These are phyloP conservation scores for Polia nebulosa DNA, from an alignment of 2,888 invertebrate genomes.

Conservation along the genomic window DNA sequence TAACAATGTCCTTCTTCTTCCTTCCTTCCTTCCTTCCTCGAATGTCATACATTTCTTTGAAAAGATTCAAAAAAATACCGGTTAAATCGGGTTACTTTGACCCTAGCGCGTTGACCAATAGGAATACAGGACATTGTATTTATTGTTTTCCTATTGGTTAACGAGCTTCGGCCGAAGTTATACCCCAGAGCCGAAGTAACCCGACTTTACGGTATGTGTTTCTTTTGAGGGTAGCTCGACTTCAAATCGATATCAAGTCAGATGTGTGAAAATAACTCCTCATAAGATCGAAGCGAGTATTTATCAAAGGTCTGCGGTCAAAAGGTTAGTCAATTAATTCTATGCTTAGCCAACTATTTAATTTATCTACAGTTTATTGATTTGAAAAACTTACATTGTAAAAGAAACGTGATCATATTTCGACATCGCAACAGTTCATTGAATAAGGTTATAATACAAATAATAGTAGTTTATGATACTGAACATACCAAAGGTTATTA, in stretches of 20 bases:
- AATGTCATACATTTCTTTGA: background rate
- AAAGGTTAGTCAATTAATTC: slow-evolving; percentile 30
- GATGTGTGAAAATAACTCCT: background rate
- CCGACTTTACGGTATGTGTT: too few species aligned
- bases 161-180: too few species aligned
- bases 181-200: too few species aligned
- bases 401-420: slow-evolving; percentile 56
- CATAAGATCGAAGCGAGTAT: background rate
- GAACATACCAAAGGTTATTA: too few species aligned
- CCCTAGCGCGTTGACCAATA: too few species aligned
- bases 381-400: slow-evolving; percentile 36
- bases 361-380: slow-evolving; percentile 19
- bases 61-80: too few species aligned
- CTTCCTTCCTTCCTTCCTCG: too few species aligned
- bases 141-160: too few species aligned
- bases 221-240: background rate
- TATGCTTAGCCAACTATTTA: slow-evolving; percentile 18
- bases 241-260: background rate
- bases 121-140: too few species aligned
- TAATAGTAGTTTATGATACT: too few species aligned
- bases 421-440: background rate
- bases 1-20: background rate
- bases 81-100: too few species aligned
- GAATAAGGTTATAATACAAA: background rate
- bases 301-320: slow-evolving; percentile 7